These are phyloP conservation scores for Pocillopora verrucosa DNA, from an alignment of 64 coral and sea anemone genomes.

Conservation along the genomic window DNA sequence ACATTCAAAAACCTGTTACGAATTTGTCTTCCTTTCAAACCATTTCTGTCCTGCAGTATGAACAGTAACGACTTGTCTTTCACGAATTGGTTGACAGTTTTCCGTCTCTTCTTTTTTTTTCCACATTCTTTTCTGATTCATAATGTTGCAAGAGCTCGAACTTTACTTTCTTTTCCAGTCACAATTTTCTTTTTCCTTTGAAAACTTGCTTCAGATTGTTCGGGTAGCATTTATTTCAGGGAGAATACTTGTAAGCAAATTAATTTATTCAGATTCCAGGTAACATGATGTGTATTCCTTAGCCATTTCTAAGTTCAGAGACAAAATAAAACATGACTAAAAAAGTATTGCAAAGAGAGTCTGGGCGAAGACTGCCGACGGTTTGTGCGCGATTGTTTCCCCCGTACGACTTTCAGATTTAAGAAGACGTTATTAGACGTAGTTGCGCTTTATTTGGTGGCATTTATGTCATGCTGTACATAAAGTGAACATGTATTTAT, in stretches of 20 bases:
- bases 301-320: neutral
- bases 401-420: neutral
- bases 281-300: neutral
- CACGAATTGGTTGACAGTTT: too few relatives aligned
- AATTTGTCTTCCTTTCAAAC: too few relatives aligned
- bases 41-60: too few relatives aligned
- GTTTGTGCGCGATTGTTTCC: neutral
- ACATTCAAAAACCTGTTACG: too few relatives aligned
- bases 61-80: too few relatives aligned
- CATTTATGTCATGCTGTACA: neutral
- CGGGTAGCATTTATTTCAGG: neutral
- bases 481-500: constrained; percentile 48
- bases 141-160: neutral
- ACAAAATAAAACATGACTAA: neutral
- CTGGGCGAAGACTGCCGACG: neutral
- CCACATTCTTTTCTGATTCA: too few relatives aligned
- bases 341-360: neutral
- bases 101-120: too few relatives aligned
- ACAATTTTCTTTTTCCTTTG: neutral
- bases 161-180: neutral
- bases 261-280: neutral
- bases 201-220: neutral
- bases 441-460: neutral
- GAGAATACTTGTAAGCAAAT: neutral
- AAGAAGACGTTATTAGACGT: neutral